Evolutionary conservation across 2,888 invertebrate species (phyloP).

Genomic region (Mactromeris polynyma): DNA sequence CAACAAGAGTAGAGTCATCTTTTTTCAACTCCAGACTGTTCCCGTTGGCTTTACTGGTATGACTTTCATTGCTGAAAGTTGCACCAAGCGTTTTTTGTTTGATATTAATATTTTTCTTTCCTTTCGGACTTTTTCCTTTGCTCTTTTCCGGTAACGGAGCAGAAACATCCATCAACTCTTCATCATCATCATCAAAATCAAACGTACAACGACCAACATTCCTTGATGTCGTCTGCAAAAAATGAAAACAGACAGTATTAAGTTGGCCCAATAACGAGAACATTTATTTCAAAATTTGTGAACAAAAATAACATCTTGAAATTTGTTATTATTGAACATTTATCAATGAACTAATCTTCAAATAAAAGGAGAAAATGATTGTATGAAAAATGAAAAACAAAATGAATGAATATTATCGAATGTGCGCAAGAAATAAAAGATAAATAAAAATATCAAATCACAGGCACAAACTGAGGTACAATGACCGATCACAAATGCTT

Average conservation of each 20-base stretch:
- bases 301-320: neutral
- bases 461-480: neutral
- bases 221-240: slow-evolving; percentile 52
- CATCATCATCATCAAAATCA: slow-evolving; percentile 67
- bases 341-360: neutral
- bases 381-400: neutral
- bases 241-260: slow-evolving; percentile 62
- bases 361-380: neutral
- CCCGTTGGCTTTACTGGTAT: slow-evolving; percentile 3
- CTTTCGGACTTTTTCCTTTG: slow-evolving; percentile 50
- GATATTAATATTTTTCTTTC: slow-evolving; percentile 31
- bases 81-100: slow-evolving; percentile 31
- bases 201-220: slow-evolving; percentile 31
- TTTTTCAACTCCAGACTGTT: slow-evolving; percentile 24
- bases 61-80: neutral
- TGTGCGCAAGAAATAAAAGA: neutral
- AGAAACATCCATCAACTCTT: slow-evolving; percentile 55
- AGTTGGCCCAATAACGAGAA: slow-evolving; percentile 16
- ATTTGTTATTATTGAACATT: too few species aligned
- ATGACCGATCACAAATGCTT: neutral
- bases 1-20: slow-evolving; percentile 21
- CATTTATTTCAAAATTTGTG: neutral
- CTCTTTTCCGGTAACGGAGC: slow-evolving; percentile 52
- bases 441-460: neutral
- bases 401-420: neutral